These are phyloP conservation scores for Electrophaes corylata DNA, from an alignment of 2,888 invertebrate species.

Conservation along the genomic window DNA sequence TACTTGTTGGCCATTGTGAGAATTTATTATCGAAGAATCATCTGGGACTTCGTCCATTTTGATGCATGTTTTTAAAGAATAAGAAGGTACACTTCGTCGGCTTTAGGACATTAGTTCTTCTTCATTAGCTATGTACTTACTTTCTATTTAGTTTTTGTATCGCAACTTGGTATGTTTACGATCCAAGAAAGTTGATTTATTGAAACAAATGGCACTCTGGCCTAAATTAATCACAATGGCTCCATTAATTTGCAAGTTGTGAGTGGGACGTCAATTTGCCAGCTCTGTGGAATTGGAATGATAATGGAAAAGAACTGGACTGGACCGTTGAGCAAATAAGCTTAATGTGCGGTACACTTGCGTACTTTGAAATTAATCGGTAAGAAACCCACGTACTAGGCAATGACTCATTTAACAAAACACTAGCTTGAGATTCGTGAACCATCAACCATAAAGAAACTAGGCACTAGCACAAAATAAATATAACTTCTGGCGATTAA, in stretches of 20 bases:
- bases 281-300: constrained; percentile 25
- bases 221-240: constrained; percentile 13
- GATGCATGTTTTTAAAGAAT: background rate
- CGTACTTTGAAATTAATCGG: constrained; percentile 52
- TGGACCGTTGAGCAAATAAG: constrained; percentile 52
- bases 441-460: too few relatives aligned
- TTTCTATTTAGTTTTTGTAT: background rate
- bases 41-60: constrained; percentile 5
- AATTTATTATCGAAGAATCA: constrained; percentile 17
- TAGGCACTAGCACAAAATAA: background rate
- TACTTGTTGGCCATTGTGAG: constrained; percentile 22
- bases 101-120: too few relatives aligned
- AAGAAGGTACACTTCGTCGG: background rate
- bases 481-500: constrained; percentile 2
- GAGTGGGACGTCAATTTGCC: constrained; percentile 30
- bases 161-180: background rate
- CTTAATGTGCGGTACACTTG: constrained; percentile 56
- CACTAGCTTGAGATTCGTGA: background rate
- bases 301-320: constrained; percentile 45
- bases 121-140: too few relatives aligned
- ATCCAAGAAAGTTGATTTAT: background rate
- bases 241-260: constrained; percentile 15
- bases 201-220: background rate
- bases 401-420: constrained; percentile 20
- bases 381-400: constrained; percentile 51